Conservation (phyloP, 2,797 vertebrate genomes). For the Helostoma temminkii region DNA sequence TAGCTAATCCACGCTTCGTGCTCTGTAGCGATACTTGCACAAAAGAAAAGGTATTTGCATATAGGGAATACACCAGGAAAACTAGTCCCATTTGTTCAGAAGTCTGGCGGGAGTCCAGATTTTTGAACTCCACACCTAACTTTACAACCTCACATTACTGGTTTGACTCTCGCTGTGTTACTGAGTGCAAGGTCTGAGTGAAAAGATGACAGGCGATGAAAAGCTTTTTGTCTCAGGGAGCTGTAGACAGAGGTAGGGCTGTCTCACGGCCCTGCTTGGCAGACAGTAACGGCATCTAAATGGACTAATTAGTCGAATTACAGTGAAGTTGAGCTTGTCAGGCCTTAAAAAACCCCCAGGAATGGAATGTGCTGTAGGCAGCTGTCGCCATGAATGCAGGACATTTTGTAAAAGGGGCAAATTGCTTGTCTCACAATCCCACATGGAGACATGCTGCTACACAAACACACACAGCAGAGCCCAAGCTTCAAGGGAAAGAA, state of each 20-base stretch:
- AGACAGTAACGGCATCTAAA: conserved; percentile 79
- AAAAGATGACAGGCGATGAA: conserved; percentile 75
- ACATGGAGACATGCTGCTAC: conserved; percentile 41
- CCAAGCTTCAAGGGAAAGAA: conserved; percentile 30
- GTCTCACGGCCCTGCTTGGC: conserved; percentile 68
- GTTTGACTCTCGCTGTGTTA: conserved; percentile 61
- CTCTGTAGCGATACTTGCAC: neutral
- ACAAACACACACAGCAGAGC: conserved; percentile 22
- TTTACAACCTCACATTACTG: conserved; percentile 61
- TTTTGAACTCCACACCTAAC: conserved; percentile 66
- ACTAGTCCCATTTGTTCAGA: conserved; percentile 7
- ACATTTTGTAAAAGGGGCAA: conserved; percentile 71
- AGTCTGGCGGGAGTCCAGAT: conserved; percentile 40
- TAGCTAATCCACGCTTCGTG: neutral
- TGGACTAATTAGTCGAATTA: conserved; percentile 86
- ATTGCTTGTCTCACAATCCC: conserved; percentile 66
- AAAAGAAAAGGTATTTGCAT: neutral
- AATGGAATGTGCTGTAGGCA: conserved; percentile 82
- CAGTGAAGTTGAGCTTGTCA: conserved; percentile 81
- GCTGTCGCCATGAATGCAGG: conserved; percentile 72
- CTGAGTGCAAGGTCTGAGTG: conserved; percentile 59
- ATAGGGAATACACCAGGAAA: neutral
- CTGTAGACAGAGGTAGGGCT: conserved; percentile 79
- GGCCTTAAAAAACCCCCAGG: conserved; percentile 60
- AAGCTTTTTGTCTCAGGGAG: conserved; percentile 78